Evolutionary conservation across 2,888 invertebrate genomes (phyloP), one percentile per base, ranked within the genome.

Genomic region (Mythimna albipuncta): DNA sequence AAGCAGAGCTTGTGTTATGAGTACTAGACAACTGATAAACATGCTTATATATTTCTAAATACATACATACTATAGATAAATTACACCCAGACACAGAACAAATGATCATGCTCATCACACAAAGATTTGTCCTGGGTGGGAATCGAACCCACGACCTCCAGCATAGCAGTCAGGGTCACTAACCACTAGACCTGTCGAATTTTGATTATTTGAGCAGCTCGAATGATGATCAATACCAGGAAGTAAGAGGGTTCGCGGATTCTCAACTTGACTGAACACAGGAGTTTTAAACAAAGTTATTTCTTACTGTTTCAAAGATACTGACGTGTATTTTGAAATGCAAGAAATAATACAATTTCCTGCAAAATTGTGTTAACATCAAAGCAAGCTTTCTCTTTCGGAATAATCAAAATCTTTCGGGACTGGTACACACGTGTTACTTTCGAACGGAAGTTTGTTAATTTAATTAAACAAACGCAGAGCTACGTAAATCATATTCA

Each of bases 391-490:
- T 41, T 13, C 41, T n/a, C 35, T 13, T 47, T 68, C n/a, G 19
- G 26, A 75, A 64, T 75, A 64, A 76, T 75, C 75, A 72, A 72
- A 72, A 59, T 72, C 52, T 59, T 72, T 64, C 38, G 13, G 54
- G 35, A 63, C 26, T n/a, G 26, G 32, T 26, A 63, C 52, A 47
- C 47, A 76, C 63, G 63, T 64, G 58, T 54, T 64, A 76, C 76
- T 69, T 76, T 13, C 32, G 54, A 58, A 69, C 63, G 63, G 63
- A 75, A 75, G 58, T 75, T 75, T 75, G 63, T 63, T 68, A 68
- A 75, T 58, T 75, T 63, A 75, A 75, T 75, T 75, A 68, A 75
- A 75, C 75, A 63, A 68, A 75, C 16, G 13, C 41, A 35, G 50
- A 35, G 41, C n/a, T 11, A 54, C 38, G 21, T 61, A 54, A 65